Percentiles rank a stretch among this genome's conserved stretches.
These are phyloP conservation scores for Yponomeuta sedellus DNA, from an alignment of 2,888 invertebrate genomes.

Conservation along the genomic window DNA sequence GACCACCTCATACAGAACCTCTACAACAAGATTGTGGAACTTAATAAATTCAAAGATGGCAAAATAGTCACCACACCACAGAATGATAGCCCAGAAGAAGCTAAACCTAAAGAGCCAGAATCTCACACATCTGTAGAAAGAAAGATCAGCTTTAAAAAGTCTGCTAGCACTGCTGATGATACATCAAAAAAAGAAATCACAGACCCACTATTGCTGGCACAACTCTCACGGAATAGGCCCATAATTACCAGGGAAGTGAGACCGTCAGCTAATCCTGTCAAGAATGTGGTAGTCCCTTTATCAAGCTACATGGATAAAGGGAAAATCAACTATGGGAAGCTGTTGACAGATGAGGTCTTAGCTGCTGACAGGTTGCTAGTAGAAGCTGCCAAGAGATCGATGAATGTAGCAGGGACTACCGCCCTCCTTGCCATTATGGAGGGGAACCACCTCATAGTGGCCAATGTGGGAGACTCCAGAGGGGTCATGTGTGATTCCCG, in stretches of 20 bases:
- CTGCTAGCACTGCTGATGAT: conserved; percentile 78
- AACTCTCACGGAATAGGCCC: conserved; percentile 78
- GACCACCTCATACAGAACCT: conserved; percentile 90
- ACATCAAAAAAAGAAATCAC: conserved; percentile 78
- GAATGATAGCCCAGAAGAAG: conserved; percentile 49
- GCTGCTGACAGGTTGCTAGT: conserved; percentile 89
- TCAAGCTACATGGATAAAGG: conserved; percentile 84
- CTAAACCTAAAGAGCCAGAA: conserved; percentile 60
- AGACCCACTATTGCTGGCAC: conserved; percentile 80
- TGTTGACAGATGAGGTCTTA: conserved; percentile 91
- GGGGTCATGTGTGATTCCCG: conserved; percentile 96
- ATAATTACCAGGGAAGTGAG: conserved; percentile 78
- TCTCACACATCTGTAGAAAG: conserved; percentile 59
- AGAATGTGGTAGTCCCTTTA: conserved; percentile 66
- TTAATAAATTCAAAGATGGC: conserved; percentile 81
- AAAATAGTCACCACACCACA: conserved; percentile 52
- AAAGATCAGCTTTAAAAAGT: conserved; percentile 81
- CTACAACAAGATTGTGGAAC: conserved; percentile 84
- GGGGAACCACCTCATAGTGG: conserved; percentile 88
- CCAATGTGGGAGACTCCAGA: conserved; percentile 97
- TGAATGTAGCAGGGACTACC: conserved; percentile 91
- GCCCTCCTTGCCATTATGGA: conserved; percentile 93
- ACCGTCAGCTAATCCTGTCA: conserved; percentile 59
- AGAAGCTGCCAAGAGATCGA: conserved; percentile 87
- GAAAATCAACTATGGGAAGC: conserved; percentile 86